These are phyloP conservation scores for Hyposoter dolosus DNA, from an alignment of 2,888 invertebrate species.

Conservation along the genomic window DNA sequence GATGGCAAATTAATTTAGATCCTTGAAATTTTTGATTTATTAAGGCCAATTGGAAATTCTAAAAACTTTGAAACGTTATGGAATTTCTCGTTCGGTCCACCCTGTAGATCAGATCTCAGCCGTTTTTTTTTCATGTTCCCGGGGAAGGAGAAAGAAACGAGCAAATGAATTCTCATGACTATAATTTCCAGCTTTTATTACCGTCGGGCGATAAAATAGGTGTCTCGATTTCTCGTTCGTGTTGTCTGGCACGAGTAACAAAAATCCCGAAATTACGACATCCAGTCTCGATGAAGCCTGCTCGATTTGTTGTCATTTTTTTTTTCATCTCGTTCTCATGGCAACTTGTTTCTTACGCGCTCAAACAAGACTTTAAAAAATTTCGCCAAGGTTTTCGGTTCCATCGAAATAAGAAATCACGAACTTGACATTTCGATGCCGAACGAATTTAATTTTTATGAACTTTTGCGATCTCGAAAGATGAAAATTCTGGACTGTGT, in stretches of 20 bases:
- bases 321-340: neutral
- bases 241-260: neutral
- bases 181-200: slow-evolving; percentile 31
- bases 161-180: slow-evolving; percentile 30
- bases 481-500: neutral
- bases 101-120: neutral
- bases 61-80: neutral
- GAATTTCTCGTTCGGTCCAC: neutral
- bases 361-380: neutral
- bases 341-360: neutral
- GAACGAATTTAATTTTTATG: neutral
- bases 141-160: neutral
- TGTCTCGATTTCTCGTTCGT: slow-evolving; percentile 11
- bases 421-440: neutral
- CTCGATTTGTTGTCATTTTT: neutral
- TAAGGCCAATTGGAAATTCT: neutral
- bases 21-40: too few relatives aligned
- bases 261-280: slow-evolving; percentile 13
- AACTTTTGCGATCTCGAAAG: neutral
- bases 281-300: neutral
- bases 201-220: slow-evolving; percentile 29
- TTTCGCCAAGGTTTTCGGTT: neutral
- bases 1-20: too few relatives aligned
- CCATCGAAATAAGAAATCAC: neutral
- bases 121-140: neutral